Evolutionary conservation across 2,888 invertebrate genomes (phyloP), one percentile per base, ranked within the genome.

Genomic region (Sphaerophoria taeniata): DNA sequence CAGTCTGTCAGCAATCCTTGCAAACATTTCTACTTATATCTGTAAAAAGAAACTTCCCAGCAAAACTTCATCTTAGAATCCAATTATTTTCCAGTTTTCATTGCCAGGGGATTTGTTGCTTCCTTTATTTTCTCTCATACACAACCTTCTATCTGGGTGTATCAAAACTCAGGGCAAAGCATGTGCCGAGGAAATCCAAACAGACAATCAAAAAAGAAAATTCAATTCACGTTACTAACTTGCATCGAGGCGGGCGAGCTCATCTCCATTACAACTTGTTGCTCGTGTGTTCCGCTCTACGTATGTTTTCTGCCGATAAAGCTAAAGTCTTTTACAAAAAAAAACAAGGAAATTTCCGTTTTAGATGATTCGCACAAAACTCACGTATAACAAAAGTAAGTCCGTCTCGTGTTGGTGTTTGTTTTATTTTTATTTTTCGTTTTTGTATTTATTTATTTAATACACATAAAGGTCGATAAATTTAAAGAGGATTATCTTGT

Each of bases 401-500:
- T 63, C 71, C 67, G 60, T 69, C 58, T 61, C 34, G 12, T 39
- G 7, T 39, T 39, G 7, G 11, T 43, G 3, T 43, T 12, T 43
- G 31, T 47, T 36, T 16, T 34, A 33, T 63, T 4, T 12, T 9
- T 9, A 9, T 43, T 43, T 43, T 4, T 47, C 12, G 6, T 45
- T 34, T 16, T 65, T 36, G 49, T 16, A 34, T 43, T 43, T 11
- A 9, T 65, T 34, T 73, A 85, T 75, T 72, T 75, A 75, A 61
- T 69, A 63, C 58, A 70, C 71, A 61, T 56, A 45, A 55, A 45
- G 56, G 76, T 80, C 72, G 76, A 73, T 85, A 72, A 80, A 85
- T 80, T 85, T 80, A 80, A 85, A 80, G 74, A 72, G 75, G 72
- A 85, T 85, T 85, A 72, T 76, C 72, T 33, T 69, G 84, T 67